These are phyloP conservation scores for Cheilosia pagana DNA, from an alignment of 2,888 invertebrate species.

Conservation along the genomic window DNA sequence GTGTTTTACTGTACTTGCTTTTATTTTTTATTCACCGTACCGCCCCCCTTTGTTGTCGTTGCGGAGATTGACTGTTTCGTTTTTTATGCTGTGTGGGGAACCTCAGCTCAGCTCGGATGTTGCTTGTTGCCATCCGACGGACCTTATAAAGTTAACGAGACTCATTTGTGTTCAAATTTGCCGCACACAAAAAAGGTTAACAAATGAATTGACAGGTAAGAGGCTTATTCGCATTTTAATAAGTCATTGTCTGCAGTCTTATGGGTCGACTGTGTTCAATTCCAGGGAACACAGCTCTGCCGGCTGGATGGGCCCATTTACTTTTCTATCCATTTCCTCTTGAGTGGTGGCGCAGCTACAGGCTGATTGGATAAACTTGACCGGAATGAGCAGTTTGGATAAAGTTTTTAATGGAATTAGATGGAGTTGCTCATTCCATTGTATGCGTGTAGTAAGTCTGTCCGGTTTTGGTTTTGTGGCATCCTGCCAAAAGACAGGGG, in stretches of 20 bases:
- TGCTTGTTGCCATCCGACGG: constrained; percentile 22
- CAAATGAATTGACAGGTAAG: constrained; percentile 68
- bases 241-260: constrained; percentile 60
- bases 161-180: constrained; percentile 52
- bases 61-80: constrained; percentile 32
- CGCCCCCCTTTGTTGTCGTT: constrained; percentile 10
- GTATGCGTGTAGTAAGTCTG: neutral
- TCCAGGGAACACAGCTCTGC: neutral
- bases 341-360: neutral
- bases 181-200: constrained; percentile 44
- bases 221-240: constrained; percentile 68
- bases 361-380: constrained; percentile 23
- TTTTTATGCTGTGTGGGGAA: constrained; percentile 21
- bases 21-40: constrained; percentile 13
- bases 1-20: constrained; percentile 10
- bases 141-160: constrained; percentile 42
- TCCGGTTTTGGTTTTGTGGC: constrained; percentile 31
- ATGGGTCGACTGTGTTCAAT: constrained; percentile 25
- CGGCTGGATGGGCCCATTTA: constrained; percentile 8
- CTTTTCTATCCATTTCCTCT: neutral
- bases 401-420: constrained; percentile 40
- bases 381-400: constrained; percentile 36
- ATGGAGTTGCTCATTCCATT: constrained; percentile 8
- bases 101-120: constrained; percentile 5
- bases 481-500: constrained; percentile 31